Evolutionary conservation across 2,888 invertebrate species (phyloP).

Genomic region (Xestia sexstrigata): DNA sequence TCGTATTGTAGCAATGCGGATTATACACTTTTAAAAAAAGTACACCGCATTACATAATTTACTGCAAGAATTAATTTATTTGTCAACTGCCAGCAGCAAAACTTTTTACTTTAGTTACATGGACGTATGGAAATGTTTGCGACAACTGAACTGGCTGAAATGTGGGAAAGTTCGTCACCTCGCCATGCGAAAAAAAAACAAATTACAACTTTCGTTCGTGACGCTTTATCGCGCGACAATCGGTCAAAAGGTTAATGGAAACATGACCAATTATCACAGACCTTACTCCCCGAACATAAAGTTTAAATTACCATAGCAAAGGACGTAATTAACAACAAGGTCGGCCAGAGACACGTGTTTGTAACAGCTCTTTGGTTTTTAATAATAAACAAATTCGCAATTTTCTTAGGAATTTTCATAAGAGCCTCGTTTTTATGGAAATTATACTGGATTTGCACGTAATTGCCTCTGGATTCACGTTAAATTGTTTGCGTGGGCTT

Average conservation of each 20-base stretch:
- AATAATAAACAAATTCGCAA: conserved; percentile 60
- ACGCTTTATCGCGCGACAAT: conserved; percentile 52
- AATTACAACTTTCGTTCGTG: conserved; percentile 55
- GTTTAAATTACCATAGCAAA: conserved; percentile 40
- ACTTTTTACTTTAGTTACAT: conserved; percentile 34
- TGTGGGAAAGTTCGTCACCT: conserved; percentile 16
- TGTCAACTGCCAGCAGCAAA: conserved; percentile 25
- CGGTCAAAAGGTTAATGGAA: conserved; percentile 57
- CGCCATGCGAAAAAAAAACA: conserved; percentile 41
- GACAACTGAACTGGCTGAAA: conserved; percentile 18
- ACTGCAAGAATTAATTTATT: conserved; percentile 36
- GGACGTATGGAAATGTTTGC: conserved; percentile 43
- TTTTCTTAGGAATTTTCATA: conserved; percentile 53
- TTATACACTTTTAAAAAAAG: conserved; percentile 33
- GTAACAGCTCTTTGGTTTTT: conserved; percentile 49
- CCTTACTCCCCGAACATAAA: conserved; percentile 31
- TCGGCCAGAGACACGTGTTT: conserved; percentile 56
- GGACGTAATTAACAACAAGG: conserved; percentile 61
- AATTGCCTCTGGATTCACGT: conserved; percentile 54
- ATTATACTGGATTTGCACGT: conserved; percentile 57
- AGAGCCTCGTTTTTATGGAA: conserved; percentile 52
- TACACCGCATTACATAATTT: conserved; percentile 40
- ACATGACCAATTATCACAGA: conserved; percentile 32
- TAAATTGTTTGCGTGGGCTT: conserved; percentile 54
- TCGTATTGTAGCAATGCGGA: conserved; percentile 58